These are phyloP conservation scores for Limosa lapponica DNA, from an alignment of 2,797 vertebrate species.

Conservation along the genomic window DNA sequence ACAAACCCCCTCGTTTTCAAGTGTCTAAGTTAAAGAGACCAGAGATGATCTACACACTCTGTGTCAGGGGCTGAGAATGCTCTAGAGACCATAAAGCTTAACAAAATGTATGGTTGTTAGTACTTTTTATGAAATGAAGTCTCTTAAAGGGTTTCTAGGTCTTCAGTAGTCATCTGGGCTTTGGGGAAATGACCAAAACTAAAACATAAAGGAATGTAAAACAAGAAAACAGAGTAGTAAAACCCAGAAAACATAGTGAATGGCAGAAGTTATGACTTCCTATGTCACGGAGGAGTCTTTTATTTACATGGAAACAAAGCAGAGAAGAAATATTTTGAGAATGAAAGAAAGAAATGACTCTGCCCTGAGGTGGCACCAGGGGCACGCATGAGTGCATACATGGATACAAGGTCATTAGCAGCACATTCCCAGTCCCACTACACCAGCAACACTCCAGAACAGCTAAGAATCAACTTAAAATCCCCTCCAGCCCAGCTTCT, in stretches of 20 bases:
- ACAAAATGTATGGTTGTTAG: background rate
- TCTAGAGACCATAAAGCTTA: background rate
- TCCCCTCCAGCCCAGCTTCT: background rate
- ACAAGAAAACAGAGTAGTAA: background rate
- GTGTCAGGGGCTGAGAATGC: background rate
- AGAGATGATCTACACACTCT: background rate
- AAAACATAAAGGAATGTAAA: background rate
- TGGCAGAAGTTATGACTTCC: background rate
- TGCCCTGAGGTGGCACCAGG: background rate
- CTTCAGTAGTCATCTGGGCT: background rate
- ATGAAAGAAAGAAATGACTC: background rate
- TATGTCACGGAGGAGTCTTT: background rate
- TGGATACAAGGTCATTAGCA: background rate
- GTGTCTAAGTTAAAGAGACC: background rate
- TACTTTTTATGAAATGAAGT: background rate
- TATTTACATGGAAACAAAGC: conserved; percentile 10
- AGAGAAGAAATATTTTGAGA: background rate
- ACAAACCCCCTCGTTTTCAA: background rate
- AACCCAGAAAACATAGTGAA: background rate
- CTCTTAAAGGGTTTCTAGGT: background rate
- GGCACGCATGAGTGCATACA: background rate
- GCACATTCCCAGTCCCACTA: background rate
- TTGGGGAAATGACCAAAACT: background rate
- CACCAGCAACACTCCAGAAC: background rate
- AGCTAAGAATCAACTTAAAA: background rate